phyloP scores from a whole-genome alignment of 2,888 invertebrate species.

The Anorthoa munda region DNA sequence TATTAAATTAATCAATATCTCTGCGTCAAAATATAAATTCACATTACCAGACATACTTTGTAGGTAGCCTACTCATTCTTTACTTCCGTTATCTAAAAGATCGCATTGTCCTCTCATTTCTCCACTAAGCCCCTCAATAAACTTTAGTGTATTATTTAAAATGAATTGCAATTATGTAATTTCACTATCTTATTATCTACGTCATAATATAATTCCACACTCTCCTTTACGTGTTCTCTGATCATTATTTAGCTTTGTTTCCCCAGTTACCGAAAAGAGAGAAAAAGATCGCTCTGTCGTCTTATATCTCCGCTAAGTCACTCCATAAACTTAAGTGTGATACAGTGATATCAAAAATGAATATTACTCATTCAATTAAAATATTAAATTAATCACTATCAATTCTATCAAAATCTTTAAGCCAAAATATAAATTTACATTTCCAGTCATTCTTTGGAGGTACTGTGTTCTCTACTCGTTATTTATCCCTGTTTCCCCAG shows the following conservation, averaged over 20 bases:
- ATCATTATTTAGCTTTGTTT: conserved; percentile 14
- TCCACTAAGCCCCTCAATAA: not conserved
- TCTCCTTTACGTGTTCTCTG: not conserved
- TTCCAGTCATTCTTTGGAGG: not conserved
- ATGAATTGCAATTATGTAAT: not conserved
- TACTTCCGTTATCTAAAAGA: not conserved
- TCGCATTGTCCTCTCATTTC: not conserved
- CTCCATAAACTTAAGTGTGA: conserved; percentile 38
- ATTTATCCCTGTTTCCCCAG: not conserved
- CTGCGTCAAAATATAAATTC: not conserved
- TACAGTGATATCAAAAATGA: conserved; percentile 45
- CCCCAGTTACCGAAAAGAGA: conserved; percentile 5
- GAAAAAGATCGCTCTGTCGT: conserved; percentile 5
- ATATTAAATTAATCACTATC: not conserved
- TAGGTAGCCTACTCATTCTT: not conserved
- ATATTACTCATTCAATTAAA: not conserved
- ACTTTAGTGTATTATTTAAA: not conserved
- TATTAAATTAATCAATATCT: not conserved
- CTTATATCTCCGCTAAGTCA: conserved; percentile 12
- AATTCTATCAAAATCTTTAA: not conserved
- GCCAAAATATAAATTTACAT: not conserved
- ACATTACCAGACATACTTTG: not conserved
- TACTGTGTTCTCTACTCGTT: not conserved
- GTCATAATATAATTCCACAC: conserved; percentile 17
- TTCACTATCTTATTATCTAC: not conserved